Evolutionary conservation across 2,113 vertebrate species (phyloP).

Genomic region (Abramis brama): DNA sequence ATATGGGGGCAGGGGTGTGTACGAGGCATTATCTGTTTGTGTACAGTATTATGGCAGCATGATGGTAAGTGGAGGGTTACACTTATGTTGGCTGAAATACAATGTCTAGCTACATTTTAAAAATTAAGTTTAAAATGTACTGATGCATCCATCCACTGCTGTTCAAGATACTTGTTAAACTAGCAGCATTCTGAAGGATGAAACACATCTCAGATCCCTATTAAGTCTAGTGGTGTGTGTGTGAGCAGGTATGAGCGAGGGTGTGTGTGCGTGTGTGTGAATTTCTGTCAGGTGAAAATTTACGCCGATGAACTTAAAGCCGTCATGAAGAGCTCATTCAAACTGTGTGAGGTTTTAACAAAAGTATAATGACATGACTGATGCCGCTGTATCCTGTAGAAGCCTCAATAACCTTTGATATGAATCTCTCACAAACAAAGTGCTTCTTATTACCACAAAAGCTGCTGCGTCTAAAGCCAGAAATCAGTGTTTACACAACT

Average conservation of each 20-base stretch:
- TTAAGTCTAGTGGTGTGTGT: no score
- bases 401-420: background rate
- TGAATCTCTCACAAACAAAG: background rate
- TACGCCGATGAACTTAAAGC: background rate
- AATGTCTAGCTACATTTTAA: background rate
- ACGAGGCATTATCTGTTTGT: constrained; percentile 19
- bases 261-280: background rate
- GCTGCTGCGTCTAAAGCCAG: background rate
- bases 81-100: background rate
- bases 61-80: background rate
- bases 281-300: background rate
- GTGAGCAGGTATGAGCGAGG: background rate
- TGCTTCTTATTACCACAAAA: constrained; percentile 1
- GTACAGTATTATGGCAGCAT: background rate
- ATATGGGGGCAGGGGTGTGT: constrained; percentile 17
- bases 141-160: background rate
- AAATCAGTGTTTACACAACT: background rate
- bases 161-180: background rate
- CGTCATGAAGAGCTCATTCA: background rate
- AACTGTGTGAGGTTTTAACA: background rate
- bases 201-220: no score
- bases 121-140: background rate
- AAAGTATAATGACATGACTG: background rate
- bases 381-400: background rate
- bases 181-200: background rate